phyloP scores from a whole-genome alignment of 2,888 invertebrate species.

The Nomada fucata region DNA sequence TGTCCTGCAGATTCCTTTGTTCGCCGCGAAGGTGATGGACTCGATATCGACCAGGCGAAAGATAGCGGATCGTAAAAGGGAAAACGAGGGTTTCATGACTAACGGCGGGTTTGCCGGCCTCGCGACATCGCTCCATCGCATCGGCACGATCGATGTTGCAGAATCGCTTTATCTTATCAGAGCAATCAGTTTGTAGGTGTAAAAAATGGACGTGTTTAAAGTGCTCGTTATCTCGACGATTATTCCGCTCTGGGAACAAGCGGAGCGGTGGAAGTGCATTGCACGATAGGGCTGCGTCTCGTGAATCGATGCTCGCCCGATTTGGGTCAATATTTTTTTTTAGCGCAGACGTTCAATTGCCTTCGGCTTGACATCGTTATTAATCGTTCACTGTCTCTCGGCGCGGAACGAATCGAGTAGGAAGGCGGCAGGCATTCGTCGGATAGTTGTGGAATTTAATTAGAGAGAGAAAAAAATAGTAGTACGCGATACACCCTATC shows the following conservation, averaged over 20 bases:
- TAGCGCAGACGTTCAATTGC: slow-evolving; percentile 16
- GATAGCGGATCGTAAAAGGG: slow-evolving; percentile 7
- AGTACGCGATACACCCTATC: not conserved
- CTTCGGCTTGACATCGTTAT: slow-evolving; percentile 30
- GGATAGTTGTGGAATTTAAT: not conserved
- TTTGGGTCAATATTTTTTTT: slow-evolving; percentile 65
- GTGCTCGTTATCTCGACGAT: slow-evolving; percentile 54
- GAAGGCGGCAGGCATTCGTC: not conserved
- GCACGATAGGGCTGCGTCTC: slow-evolving; percentile 61
- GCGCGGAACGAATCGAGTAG: not conserved
- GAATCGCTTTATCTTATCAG: slow-evolving; percentile 60
- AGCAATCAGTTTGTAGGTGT: slow-evolving; percentile 38
- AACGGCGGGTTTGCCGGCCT: not conserved
- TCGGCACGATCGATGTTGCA: slow-evolving; percentile 37
- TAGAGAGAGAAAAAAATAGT: not conserved
- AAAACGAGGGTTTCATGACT: slow-evolving; percentile 8
- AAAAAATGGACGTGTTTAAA: slow-evolving; percentile 28
- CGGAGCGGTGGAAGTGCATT: slow-evolving; percentile 64
- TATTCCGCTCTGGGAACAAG: slow-evolving; percentile 50
- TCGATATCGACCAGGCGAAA: not conserved
- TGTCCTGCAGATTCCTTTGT: not conserved
- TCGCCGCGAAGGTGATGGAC: not conserved
- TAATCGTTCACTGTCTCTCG: slow-evolving; percentile 12
- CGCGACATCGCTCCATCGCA: slow-evolving; percentile 9
- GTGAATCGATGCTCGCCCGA: slow-evolving; percentile 50